Percentiles rank a stretch among this genome's conserved stretches.
These are phyloP conservation scores for Cepaea nemoralis DNA, from an alignment of 1,140 invertebrate species.

Conservation along the genomic window DNA sequence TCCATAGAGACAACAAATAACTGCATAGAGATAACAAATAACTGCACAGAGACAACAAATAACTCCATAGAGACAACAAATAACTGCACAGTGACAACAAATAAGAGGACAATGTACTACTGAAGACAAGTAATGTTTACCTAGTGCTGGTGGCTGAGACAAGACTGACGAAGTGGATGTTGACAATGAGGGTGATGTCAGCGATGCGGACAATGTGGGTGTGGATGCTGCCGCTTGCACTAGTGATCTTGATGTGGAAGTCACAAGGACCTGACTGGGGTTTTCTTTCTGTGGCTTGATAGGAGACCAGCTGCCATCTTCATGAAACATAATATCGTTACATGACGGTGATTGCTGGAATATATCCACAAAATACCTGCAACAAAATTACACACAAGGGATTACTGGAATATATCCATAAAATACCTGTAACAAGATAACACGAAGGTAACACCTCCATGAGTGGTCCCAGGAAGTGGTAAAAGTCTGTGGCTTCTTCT, in stretches of 20 bases:
- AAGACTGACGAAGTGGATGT: neutral
- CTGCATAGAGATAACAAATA: no score
- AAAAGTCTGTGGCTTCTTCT: no score
- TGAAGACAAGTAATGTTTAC: no score
- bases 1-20: no score
- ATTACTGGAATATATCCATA: slow-evolving; percentile 62
- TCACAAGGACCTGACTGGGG: slow-evolving; percentile 54
- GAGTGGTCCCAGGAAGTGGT: no score
- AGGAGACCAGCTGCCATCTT: slow-evolving; percentile 90
- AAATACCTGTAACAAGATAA: slow-evolving; percentile 59
- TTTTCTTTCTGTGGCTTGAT: slow-evolving; percentile 74
- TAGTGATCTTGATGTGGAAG: slow-evolving; percentile 42
- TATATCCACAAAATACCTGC: slow-evolving; percentile 67
- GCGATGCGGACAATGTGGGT: slow-evolving; percentile 22
- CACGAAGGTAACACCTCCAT: no score
- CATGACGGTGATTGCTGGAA: slow-evolving; percentile 59
- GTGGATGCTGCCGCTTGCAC: neutral
- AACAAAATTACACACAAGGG: slow-evolving; percentile 57
- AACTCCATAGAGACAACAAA: no score
- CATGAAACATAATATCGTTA: slow-evolving; percentile 86
- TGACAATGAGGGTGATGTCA: slow-evolving; percentile 3
- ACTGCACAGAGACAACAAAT: no score
- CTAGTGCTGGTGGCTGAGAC: neutral
- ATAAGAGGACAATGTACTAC: no score
- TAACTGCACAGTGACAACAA: no score